Evolutionary conservation across 2,113 vertebrate species (phyloP).

Genomic region (human (Homo sapiens)): DNA sequence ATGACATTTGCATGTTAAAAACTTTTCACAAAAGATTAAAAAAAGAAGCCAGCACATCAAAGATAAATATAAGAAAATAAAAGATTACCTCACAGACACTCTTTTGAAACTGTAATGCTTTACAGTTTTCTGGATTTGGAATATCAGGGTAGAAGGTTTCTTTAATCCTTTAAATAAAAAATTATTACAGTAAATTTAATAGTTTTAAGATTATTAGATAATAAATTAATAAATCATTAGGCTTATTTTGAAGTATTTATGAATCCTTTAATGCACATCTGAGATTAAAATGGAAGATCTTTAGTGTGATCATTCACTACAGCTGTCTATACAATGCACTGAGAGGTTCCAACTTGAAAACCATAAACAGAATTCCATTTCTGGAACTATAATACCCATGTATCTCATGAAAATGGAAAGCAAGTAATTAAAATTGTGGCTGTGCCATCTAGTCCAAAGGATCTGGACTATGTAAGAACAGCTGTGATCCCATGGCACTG

Average conservation of each 20-base stretch:
- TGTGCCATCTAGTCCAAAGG: not conserved
- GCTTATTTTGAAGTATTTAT: not conserved
- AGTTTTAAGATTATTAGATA: not conserved
- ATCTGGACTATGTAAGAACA: not conserved
- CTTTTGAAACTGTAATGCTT: slow-evolving; percentile 88
- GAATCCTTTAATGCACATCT: not conserved
- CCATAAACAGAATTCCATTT: not conserved
- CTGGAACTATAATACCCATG: not conserved
- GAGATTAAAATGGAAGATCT: not conserved
- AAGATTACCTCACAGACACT: slow-evolving; percentile 85
- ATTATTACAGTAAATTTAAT: slow-evolving; percentile 49
- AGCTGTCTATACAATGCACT: not conserved
- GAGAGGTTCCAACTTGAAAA: not conserved
- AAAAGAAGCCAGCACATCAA: not conserved
- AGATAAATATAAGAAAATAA: slow-evolving; percentile 25
- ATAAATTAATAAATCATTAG: not conserved
- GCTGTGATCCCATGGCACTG: not conserved
- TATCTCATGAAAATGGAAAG: not conserved
- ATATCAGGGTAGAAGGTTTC: slow-evolving; percentile 90
- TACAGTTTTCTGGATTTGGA: slow-evolving; percentile 88
- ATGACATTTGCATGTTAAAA: not conserved
- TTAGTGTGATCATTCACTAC: not conserved
- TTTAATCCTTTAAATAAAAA: slow-evolving; percentile 86
- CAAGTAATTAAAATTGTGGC: not conserved
- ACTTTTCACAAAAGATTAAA: not conserved